A percentile compares a stretch with the other conserved stretches of the same genome.
Evolutionary conservation across 2,113 vertebrate species (phyloP).

Genomic region (Cepphus grylle): DNA sequence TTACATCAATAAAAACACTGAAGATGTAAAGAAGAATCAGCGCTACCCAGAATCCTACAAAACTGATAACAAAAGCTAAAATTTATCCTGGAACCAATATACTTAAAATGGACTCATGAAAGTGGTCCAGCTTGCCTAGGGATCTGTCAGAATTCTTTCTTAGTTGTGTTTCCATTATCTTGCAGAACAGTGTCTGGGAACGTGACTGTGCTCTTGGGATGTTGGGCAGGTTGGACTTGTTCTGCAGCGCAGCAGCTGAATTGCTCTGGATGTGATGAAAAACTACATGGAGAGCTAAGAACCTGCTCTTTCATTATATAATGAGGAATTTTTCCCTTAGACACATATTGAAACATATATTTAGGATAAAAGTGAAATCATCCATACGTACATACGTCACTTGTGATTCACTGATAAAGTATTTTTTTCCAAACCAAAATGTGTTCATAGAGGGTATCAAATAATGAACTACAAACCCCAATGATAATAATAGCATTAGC

Average conservation of each 20-base stretch:
- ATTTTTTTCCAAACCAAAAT: neutral
- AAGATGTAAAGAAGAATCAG: neutral
- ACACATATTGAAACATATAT: neutral
- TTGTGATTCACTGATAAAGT: neutral
- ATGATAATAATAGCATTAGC: neutral
- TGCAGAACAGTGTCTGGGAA: neutral
- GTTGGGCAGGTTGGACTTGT: neutral
- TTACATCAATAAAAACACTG: neutral
- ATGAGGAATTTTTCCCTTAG: neutral
- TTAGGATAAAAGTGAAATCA: neutral
- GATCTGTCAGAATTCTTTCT: neutral
- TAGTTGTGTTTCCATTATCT: neutral
- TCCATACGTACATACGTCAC: rapidly evolving
- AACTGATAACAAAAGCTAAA: neutral
- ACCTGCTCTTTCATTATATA: neutral
- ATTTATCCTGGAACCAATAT: neutral
- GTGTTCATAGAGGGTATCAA: neutral
- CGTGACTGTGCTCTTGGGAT: neutral
- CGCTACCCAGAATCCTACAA: neutral
- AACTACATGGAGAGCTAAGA: neutral
- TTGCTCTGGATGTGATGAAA: neutral
- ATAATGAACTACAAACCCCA: neutral
- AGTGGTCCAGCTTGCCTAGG: neutral
- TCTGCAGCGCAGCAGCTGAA: neutral
- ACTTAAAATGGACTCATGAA: neutral